Evolutionary conservation across 2,113 vertebrate genomes (phyloP).

Genomic region (Todiramphus chloris): DNA sequence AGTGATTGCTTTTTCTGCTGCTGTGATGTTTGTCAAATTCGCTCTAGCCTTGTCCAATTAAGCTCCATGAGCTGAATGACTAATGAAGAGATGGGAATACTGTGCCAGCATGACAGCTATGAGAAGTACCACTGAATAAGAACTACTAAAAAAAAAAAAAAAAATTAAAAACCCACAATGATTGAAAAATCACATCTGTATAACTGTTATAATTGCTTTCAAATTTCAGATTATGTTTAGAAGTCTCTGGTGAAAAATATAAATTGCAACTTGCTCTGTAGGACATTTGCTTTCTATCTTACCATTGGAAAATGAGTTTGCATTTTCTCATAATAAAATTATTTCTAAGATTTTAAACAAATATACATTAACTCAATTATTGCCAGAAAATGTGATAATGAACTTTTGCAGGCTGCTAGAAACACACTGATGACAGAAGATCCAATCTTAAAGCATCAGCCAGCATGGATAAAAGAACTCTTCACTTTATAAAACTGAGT

Average conservation of each 20-base stretch:
- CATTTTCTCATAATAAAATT: constrained; percentile 34
- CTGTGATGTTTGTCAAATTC: constrained; percentile 91
- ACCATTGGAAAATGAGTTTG: constrained; percentile 36
- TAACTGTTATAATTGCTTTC: constrained; percentile 76
- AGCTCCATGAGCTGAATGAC: constrained; percentile 87
- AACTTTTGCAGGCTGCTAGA: constrained; percentile 36
- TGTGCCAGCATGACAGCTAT: constrained; percentile 71
- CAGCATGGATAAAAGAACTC: not conserved
- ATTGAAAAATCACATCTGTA: constrained; percentile 79
- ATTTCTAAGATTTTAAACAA: constrained; percentile 56
- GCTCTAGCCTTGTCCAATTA: constrained; percentile 88
- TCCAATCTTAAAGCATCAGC: not conserved
- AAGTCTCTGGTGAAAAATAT: constrained; percentile 56
- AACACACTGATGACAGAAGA: not conserved
- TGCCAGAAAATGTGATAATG: constrained; percentile 42
- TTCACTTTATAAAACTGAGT: not conserved
- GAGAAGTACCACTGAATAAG: constrained; percentile 67
- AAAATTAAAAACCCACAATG: not conserved
- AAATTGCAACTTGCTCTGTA: constrained; percentile 20
- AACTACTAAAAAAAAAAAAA: constrained; percentile 52
- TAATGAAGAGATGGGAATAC: constrained; percentile 79
- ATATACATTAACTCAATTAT: constrained; percentile 63
- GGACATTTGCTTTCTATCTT: constrained; percentile 32
- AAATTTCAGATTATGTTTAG: constrained; percentile 69
- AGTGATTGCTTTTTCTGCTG: constrained; percentile 89